Conservation (phyloP, 2,113 vertebrate genomes). For the Apodemus sylvaticus region DNA sequence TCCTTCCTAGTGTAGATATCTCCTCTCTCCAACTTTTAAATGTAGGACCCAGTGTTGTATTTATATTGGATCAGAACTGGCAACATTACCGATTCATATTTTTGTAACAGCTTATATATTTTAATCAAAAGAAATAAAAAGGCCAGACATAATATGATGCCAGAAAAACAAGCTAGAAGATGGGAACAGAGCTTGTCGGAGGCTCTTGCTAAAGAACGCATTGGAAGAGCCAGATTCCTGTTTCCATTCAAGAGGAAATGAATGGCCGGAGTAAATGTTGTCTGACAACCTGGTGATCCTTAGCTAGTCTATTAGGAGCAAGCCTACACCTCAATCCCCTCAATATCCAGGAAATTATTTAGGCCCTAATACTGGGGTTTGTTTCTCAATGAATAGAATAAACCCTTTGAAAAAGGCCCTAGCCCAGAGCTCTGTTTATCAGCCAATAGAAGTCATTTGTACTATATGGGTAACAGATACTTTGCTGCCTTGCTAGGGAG, state of each 20-base stretch:
- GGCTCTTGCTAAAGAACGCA: not conserved
- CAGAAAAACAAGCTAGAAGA: not conserved
- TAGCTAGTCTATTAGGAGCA: not conserved
- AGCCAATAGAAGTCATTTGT: not conserved
- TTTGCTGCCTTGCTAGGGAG: not conserved
- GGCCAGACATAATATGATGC: not conserved
- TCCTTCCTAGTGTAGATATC: not conserved
- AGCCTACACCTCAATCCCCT: not conserved
- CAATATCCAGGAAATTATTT: not conserved
- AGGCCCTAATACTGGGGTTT: not conserved
- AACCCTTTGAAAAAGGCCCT: not conserved
- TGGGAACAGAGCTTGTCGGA: not conserved
- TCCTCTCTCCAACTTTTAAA: not conserved
- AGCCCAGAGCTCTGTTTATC: not conserved
- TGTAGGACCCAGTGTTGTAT: not conserved
- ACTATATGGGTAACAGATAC: not conserved
- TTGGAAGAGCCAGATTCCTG: not conserved
- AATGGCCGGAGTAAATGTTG: too few species aligned
- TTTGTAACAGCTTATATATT: not conserved
- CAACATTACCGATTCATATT: not conserved
- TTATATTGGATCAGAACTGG: not conserved
- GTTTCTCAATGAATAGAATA: not conserved
- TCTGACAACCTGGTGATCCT: not conserved
- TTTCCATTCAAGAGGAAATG: not conserved
- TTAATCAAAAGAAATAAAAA: constrained; percentile 53